These are phyloP conservation scores for Phasianus colchicus DNA, from an alignment of 2,113 vertebrate species.

Conservation along the genomic window DNA sequence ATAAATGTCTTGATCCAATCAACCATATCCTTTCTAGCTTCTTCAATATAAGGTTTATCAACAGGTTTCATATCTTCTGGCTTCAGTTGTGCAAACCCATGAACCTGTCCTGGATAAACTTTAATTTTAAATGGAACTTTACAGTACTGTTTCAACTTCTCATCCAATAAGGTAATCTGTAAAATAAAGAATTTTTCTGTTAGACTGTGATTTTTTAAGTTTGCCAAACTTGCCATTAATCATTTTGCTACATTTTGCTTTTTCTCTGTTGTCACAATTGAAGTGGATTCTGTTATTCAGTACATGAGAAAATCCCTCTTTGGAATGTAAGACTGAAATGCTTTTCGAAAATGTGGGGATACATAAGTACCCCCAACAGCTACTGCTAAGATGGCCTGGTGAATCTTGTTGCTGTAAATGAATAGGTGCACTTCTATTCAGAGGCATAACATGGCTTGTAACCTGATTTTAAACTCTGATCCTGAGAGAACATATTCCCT, in stretches of 20 bases:
- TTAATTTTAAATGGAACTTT: slow-evolving; percentile 86
- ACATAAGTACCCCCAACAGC: neutral
- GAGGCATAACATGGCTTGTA: neutral
- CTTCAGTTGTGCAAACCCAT: slow-evolving; percentile 92
- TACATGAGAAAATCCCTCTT: neutral
- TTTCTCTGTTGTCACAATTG: neutral
- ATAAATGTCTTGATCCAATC: slow-evolving; percentile 90
- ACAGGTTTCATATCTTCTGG: slow-evolving; percentile 85
- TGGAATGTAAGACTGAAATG: neutral
- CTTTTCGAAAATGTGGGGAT: neutral
- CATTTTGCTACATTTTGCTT: neutral
- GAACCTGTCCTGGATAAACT: slow-evolving; percentile 90
- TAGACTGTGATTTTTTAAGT: neutral
- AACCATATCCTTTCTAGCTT: slow-evolving; percentile 88
- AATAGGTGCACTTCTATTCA: neutral
- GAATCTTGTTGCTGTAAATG: neutral
- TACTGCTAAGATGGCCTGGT: neutral
- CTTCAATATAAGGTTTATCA: slow-evolving; percentile 85
- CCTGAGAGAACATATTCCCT: neutral
- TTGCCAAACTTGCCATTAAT: neutral
- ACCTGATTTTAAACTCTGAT: neutral
- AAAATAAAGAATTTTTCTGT: neutral
- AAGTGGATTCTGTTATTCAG: neutral
- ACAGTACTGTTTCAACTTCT: slow-evolving; percentile 86
- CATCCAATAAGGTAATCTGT: slow-evolving; percentile 83